phyloP scores from a whole-genome alignment of 2,797 vertebrate genomes.

The Pipistrellus pipistrellus region DNA sequence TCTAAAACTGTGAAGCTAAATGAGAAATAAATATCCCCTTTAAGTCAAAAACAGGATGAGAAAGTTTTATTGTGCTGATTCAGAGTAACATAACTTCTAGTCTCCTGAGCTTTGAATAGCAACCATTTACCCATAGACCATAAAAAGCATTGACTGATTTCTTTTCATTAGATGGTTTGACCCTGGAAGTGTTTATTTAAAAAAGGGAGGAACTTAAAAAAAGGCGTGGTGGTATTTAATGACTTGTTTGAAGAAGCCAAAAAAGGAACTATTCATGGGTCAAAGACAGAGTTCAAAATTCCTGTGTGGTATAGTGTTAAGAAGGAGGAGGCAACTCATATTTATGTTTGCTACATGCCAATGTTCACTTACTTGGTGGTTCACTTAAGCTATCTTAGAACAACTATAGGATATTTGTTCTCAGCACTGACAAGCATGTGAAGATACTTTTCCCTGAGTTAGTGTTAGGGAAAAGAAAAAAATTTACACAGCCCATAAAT shows the following conservation, averaged over 20 bases:
- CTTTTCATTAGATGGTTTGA: background rate
- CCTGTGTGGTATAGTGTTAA: background rate
- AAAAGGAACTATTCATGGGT: background rate
- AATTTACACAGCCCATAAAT: background rate
- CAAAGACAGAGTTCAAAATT: background rate
- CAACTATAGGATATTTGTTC: background rate
- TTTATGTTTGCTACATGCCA: background rate
- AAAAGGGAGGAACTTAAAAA: background rate
- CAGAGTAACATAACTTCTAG: background rate
- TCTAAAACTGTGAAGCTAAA: slow-evolving; percentile 17
- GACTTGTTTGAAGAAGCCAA: background rate
- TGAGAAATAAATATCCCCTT: background rate
- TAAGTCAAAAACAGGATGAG: background rate
- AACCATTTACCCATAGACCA: fast-evolving
- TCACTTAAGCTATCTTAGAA: background rate
- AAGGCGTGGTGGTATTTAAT: background rate
- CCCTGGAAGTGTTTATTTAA: slow-evolving; percentile 40
- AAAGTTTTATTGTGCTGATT: background rate
- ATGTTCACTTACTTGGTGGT: background rate
- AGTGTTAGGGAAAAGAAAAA: background rate
- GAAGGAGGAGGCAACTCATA: background rate
- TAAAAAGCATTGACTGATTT: background rate
- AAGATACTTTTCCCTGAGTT: background rate
- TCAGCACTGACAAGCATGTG: background rate
- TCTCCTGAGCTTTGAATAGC: background rate